These are phyloP conservation scores for Oplegnathus fasciatus DNA, from an alignment of 2,113 vertebrate genomes.

Conservation along the genomic window DNA sequence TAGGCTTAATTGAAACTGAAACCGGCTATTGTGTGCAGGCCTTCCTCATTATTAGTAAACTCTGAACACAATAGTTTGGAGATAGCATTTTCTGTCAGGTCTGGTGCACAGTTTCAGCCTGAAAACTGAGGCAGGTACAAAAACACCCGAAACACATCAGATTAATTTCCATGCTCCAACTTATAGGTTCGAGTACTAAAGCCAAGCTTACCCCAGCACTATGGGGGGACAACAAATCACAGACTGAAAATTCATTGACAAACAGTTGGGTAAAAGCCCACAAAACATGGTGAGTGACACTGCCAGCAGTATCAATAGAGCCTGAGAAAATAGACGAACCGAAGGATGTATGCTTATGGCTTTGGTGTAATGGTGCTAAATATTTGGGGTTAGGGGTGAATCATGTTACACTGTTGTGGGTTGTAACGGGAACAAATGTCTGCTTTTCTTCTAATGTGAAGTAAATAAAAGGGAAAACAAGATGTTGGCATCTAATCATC, in stretches of 20 bases:
- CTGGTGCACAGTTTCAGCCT: slow-evolving; percentile 41
- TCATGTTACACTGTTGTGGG: not conserved
- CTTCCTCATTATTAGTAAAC: slow-evolving; percentile 50
- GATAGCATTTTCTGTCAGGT: slow-evolving; percentile 38
- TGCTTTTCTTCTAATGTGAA: not conserved
- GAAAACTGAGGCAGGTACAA: slow-evolving; percentile 58
- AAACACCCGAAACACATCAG: slow-evolving; percentile 57
- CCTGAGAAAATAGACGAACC: slow-evolving; percentile 49
- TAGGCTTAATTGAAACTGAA: slow-evolving; percentile 72
- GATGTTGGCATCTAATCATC: not conserved
- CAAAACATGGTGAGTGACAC: slow-evolving; percentile 63
- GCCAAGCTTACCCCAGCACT: slow-evolving; percentile 19
- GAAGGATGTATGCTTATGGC: slow-evolving; percentile 23
- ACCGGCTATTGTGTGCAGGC: slow-evolving; percentile 55
- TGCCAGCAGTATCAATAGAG: slow-evolving; percentile 75
- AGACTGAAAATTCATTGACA: slow-evolving; percentile 38
- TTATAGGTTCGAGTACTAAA: slow-evolving; percentile 45
- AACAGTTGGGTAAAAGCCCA: slow-evolving; percentile 37
- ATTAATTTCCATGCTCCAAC: slow-evolving; percentile 67
- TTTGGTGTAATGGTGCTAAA: slow-evolving; percentile 27
- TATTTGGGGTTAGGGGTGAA: not conserved
- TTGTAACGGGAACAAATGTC: not conserved
- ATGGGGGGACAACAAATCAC: slow-evolving; percentile 19
- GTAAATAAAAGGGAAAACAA: not conserved
- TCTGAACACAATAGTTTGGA: slow-evolving; percentile 41